Evolutionary conservation across 2,113 vertebrate species (phyloP), one percentile per base, ranked within the genome.

Genomic region (Galemys pyrenaicus): DNA sequence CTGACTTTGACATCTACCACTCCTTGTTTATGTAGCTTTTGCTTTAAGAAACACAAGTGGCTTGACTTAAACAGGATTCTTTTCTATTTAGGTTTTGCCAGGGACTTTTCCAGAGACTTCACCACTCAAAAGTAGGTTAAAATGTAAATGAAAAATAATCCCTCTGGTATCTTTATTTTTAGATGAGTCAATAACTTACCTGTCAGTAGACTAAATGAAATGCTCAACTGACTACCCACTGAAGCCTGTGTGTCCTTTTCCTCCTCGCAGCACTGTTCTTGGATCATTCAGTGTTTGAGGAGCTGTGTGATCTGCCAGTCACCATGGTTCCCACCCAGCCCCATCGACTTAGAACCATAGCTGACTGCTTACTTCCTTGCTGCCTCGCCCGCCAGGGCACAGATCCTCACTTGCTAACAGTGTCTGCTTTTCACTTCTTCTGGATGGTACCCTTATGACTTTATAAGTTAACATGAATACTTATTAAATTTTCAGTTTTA

Each of bases 81-180:
- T 58, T 73, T 87, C 49, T 78, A 3, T 79, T 83, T 17, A 26
- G 46, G 24, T 91, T 92, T 97, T 91, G 44, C 37, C 58, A 35
- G 70, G 35, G 39, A n/a, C 44, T 86, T 80, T 70, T 32, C 20
- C 30, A 89, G 41, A 35, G 12, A 68, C 28, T 77, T 73, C 70
- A 89, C 41, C 24, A 35, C 28, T 64, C 56, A 62, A 46, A 68
- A 94, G 62, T 54, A 62, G 32, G 26, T 51, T 94, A 68, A 85
- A 88, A 70, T 93, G 35, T 60, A 73, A 87, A 83, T 87, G 58
- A 82, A 64, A 96, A 89, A 24, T 67, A 92, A 87, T 77, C n/a
- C 26, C n/a, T 54, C 20, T 64, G 44, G 24, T 7, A 30, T 77
- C 44, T 41, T 54, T 58, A 58, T 64, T 92, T 89, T 93, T 87